Evolutionary conservation across 2,888 invertebrate genomes (phyloP).

Genomic region (Cyclophora punctaria): DNA sequence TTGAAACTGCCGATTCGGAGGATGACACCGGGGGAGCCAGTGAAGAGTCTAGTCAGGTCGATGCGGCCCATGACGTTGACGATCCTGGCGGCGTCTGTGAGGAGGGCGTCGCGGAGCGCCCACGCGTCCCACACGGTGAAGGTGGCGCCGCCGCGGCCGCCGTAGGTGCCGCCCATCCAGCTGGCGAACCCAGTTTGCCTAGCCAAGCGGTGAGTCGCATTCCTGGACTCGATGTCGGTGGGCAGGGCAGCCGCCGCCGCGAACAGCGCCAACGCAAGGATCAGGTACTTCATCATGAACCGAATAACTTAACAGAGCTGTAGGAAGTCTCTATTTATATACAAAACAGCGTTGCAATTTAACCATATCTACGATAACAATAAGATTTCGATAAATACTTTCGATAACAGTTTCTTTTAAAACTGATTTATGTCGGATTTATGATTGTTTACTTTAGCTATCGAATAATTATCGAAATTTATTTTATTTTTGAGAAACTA

Average conservation of each 20-base stretch:
- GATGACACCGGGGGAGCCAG: background rate
- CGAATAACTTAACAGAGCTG: too few relatives aligned
- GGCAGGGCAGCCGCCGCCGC: background rate
- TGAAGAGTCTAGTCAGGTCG: background rate
- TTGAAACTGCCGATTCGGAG: background rate
- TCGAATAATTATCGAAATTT: too few relatives aligned
- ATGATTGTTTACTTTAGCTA: too few relatives aligned
- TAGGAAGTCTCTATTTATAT: too few relatives aligned
- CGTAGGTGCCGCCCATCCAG: background rate
- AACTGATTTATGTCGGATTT: too few relatives aligned
- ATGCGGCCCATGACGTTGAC: background rate
- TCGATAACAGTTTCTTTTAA: too few relatives aligned
- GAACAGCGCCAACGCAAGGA: background rate
- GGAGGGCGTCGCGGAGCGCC: background rate
- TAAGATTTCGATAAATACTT: too few relatives aligned
- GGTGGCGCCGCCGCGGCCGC: background rate
- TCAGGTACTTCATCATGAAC: background rate
- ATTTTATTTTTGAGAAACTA: too few relatives aligned
- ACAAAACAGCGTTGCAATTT: too few relatives aligned
- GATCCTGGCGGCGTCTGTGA: background rate
- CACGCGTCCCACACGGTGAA: background rate
- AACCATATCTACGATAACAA: too few relatives aligned
- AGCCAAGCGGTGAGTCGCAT: background rate
- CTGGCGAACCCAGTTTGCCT: background rate
- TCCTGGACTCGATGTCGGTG: background rate